Percentiles rank a stretch among this genome's conserved stretches.
Conservation (phyloP, 1,140 invertebrate species). For the Coelopa frigida region DNA sequence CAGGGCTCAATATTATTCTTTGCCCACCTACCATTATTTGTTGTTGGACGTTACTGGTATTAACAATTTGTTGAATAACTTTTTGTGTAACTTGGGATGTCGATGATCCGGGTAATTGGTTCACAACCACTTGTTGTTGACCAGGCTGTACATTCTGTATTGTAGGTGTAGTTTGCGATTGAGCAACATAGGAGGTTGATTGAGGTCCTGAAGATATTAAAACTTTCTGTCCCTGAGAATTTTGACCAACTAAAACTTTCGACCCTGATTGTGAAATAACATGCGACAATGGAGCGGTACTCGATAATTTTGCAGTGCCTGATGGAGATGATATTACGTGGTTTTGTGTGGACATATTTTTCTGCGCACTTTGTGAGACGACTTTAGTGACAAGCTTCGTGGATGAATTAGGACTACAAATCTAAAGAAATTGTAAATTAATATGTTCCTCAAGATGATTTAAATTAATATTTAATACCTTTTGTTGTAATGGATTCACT, state of each 20-base stretch:
- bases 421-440: background rate
- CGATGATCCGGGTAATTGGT: slow-evolving; percentile 13
- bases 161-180: slow-evolving; percentile 14
- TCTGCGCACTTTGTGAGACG: background rate
- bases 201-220: slow-evolving; percentile 25
- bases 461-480: background rate
- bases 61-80: slow-evolving; percentile 42
- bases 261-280: slow-evolving; percentile 36
- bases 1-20: slow-evolving; percentile 39
- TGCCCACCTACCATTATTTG: slow-evolving; percentile 41
- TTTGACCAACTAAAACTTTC: slow-evolving; percentile 36
- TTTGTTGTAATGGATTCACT: slow-evolving; percentile 4
- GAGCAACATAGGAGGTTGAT: slow-evolving; percentile 6
- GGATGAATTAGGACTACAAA: background rate
- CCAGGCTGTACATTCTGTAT: slow-evolving; percentile 17
- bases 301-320: slow-evolving; percentile 9
- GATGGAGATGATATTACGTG: background rate
- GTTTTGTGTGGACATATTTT: background rate
- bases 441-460: background rate
- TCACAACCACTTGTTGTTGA: slow-evolving; percentile 28
- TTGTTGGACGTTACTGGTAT: slow-evolving; percentile 43
- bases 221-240: slow-evolving; percentile 39
- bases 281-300: slow-evolving; percentile 13
- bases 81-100: slow-evolving; percentile 32
- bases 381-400: background rate